These are phyloP conservation scores for Carassius auratus DNA, from an alignment of 2,113 vertebrate genomes.

Conservation along the genomic window DNA sequence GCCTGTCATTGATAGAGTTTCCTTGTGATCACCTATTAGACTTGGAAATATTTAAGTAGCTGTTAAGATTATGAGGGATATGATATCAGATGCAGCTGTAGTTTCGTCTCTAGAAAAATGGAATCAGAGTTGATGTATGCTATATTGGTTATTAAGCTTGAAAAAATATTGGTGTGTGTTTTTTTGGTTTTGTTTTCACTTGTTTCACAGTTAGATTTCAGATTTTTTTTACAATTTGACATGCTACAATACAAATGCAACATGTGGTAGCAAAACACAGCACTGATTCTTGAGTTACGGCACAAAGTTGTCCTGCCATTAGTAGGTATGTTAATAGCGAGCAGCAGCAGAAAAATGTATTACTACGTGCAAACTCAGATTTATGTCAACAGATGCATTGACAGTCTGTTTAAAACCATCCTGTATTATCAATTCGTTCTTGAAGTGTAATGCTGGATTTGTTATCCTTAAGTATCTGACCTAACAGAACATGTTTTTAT, in stretches of 20 bases:
- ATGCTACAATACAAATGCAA: slow-evolving; percentile 7
- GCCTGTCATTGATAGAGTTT: slow-evolving; percentile 48
- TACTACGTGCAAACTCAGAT: background rate
- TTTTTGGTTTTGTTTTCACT: background rate
- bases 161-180: slow-evolving; percentile 52
- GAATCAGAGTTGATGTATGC: slow-evolving; percentile 62
- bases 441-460: background rate
- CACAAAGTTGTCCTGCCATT: background rate
- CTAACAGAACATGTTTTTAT: background rate
- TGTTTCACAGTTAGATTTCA: slow-evolving; percentile 10
- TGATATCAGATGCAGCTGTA: slow-evolving; percentile 61
- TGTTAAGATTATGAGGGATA: slow-evolving; percentile 62
- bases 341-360: background rate
- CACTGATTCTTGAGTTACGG: slow-evolving; percentile 10
- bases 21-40: slow-evolving; percentile 43
- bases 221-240: slow-evolving; percentile 25
- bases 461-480: background rate
- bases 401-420: background rate
- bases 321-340: background rate
- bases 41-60: slow-evolving; percentile 55
- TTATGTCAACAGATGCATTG: background rate
- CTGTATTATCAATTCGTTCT: background rate
- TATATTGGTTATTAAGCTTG: slow-evolving; percentile 65
- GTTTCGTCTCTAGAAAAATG: slow-evolving; percentile 63
- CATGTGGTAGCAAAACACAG: background rate